phyloP scores from a whole-genome alignment of 1,140 invertebrate genomes.

The Drosophila suzukii region DNA sequence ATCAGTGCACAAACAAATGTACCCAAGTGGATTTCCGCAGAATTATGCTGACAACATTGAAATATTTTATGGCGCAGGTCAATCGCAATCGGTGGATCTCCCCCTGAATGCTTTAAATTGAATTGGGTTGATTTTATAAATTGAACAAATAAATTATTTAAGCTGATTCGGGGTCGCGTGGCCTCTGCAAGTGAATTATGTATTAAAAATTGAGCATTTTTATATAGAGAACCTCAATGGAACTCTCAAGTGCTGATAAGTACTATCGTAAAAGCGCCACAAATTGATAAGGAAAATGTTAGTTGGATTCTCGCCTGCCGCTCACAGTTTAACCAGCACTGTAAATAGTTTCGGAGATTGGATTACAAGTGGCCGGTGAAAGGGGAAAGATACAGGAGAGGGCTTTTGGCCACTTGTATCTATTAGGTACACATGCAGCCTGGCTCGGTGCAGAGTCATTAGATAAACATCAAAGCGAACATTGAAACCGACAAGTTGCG shows the following conservation, averaged over 20 bases:
- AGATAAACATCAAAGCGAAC: slow-evolving; percentile 50
- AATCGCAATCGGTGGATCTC: slow-evolving; percentile 8
- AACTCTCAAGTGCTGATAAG: slow-evolving; percentile 32
- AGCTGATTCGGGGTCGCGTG: slow-evolving; percentile 9
- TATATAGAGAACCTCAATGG: neutral
- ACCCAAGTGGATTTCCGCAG: slow-evolving; percentile 8
- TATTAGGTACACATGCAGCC: slow-evolving; percentile 31
- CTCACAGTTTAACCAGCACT: slow-evolving; percentile 42
- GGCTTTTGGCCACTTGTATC: slow-evolving; percentile 31
- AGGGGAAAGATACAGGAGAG: neutral
- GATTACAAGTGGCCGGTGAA: slow-evolving; percentile 15
- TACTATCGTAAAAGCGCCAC: slow-evolving; percentile 16
- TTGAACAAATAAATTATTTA: slow-evolving; percentile 39
- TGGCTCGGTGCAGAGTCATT: slow-evolving; percentile 31
- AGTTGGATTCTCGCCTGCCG: neutral
- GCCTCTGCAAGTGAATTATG: slow-evolving; percentile 16
- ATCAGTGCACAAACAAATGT: slow-evolving; percentile 33
- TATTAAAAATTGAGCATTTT: slow-evolving; percentile 26
- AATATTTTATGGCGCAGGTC: slow-evolving; percentile 31
- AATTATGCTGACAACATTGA: slow-evolving; percentile 41
- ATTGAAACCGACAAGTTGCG: slow-evolving; percentile 39
- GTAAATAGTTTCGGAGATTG: slow-evolving; percentile 32
- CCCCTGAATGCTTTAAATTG: slow-evolving; percentile 40
- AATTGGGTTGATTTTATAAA: slow-evolving; percentile 47
- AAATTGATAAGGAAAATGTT: slow-evolving; percentile 36